These are phyloP conservation scores for Nemurella pictetii DNA, from an alignment of 2,888 invertebrate genomes.

Conservation along the genomic window DNA sequence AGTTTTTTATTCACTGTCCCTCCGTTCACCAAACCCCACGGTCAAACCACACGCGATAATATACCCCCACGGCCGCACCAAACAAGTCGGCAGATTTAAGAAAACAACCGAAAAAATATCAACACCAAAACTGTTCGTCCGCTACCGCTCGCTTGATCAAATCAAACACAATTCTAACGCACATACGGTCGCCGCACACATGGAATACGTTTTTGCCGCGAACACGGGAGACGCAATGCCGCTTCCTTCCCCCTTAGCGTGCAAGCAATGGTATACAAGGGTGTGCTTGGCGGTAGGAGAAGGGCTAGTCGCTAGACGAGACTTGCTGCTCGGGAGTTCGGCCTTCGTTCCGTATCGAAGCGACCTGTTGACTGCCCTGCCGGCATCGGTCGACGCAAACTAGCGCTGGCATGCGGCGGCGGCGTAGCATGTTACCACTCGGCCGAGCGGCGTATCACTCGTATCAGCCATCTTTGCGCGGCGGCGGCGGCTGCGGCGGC, in stretches of 20 bases:
- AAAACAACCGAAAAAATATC: neutral
- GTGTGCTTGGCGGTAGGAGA: neutral
- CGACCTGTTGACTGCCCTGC: slow-evolving; percentile 36
- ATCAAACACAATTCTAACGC: neutral
- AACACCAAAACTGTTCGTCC: neutral
- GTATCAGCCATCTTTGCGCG: neutral
- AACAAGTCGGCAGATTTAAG: neutral
- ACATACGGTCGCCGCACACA: neutral
- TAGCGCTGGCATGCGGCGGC: neutral
- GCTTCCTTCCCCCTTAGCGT: neutral
- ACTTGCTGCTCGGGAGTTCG: neutral
- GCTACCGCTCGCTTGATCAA: neutral
- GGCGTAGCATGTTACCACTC: neutral
- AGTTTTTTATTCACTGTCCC: neutral
- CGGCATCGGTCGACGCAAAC: slow-evolving; percentile 4
- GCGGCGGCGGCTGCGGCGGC: neutral
- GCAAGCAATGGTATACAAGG: neutral
- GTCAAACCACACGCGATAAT: neutral
- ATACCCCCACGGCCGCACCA: neutral
- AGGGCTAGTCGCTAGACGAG: neutral
- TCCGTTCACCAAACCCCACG: neutral
- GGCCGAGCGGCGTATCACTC: neutral
- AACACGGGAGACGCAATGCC: neutral
- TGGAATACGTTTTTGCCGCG: neutral
- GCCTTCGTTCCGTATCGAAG: neutral